phyloP scores from a whole-genome alignment of 1,140 invertebrate genomes.

The Galendromus occidentalis region DNA sequence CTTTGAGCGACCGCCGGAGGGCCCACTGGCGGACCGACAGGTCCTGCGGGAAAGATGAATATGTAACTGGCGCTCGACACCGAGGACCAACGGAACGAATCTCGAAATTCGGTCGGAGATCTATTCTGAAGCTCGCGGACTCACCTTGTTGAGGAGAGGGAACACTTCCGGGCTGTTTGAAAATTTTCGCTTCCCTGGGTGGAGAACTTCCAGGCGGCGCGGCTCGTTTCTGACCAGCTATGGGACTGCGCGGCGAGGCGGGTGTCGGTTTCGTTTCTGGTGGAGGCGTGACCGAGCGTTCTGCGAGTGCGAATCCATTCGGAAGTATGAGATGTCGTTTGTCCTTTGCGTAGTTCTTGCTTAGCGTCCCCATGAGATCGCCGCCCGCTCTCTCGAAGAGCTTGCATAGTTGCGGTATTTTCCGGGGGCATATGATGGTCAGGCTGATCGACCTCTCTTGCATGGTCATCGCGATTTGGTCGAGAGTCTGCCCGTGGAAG shows the following conservation, averaged over 20 bases:
- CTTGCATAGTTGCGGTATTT: constrained; percentile 42
- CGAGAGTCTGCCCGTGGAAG: constrained; percentile 47
- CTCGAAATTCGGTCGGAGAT: too few relatives aligned
- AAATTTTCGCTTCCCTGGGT: constrained; percentile 16
- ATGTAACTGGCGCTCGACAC: too few relatives aligned
- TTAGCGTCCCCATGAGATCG: constrained; percentile 50
- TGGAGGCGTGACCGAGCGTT: constrained; percentile 25
- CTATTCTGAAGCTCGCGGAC: too few relatives aligned
- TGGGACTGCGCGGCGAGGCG: constrained; percentile 15
- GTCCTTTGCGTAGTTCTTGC: constrained; percentile 77
- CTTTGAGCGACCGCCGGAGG: not conserved
- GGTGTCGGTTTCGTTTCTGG: not conserved
- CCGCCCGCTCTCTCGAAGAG: constrained; percentile 46
- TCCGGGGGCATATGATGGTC: constrained; percentile 66
- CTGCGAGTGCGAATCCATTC: constrained; percentile 40
- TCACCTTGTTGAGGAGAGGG: not conserved
- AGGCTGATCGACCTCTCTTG: constrained; percentile 55
- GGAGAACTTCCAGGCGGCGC: constrained; percentile 18
- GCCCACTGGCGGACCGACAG: not conserved
- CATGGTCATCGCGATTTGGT: constrained; percentile 49
- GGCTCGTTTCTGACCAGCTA: constrained; percentile 18
- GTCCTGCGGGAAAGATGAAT: not conserved
- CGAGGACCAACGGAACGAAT: too few relatives aligned
- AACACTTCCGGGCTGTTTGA: constrained; percentile 18
- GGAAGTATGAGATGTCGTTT: constrained; percentile 57